Conservation (phyloP, 1,140 invertebrate genomes). For the Venturia canescens region DNA sequence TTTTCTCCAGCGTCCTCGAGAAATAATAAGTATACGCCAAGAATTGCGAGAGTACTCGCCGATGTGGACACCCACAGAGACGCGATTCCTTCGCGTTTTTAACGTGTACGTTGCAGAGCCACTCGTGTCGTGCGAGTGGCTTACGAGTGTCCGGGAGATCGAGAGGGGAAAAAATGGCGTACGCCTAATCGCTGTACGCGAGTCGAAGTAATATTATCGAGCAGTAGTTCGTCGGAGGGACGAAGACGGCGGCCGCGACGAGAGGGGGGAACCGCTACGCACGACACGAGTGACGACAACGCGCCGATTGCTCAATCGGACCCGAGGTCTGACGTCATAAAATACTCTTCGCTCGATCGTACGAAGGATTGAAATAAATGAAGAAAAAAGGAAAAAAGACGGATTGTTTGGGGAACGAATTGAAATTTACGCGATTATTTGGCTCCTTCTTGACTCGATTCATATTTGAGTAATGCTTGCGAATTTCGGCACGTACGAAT, state of each 20-base stretch:
- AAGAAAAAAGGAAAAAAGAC: neutral
- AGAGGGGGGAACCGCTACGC: neutral
- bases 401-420: too few species aligned
- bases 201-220: neutral
- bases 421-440: too few species aligned
- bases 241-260: neutral
- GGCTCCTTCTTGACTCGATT: too few species aligned
- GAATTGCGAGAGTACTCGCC: neutral
- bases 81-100: too few species aligned
- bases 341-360: neutral
- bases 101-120: neutral
- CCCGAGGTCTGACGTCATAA: constrained; percentile 41
- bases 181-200: constrained; percentile 9
- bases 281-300: constrained; percentile 9
- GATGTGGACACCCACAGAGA: too few species aligned
- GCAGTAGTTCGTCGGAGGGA: neutral
- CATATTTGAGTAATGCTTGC: too few species aligned
- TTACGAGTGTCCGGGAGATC: constrained; percentile 5
- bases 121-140: neutral
- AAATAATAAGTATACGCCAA: neutral
- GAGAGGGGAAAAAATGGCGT: neutral
- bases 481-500: too few species aligned
- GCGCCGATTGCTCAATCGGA: constrained; percentile 43
- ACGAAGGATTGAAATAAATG: neutral
- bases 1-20: constrained; percentile 8